A percentile compares a stretch with the other conserved stretches of the same genome.
phyloP scores from a whole-genome alignment of 2,113 vertebrate genomes.

The Lepus timidus region DNA sequence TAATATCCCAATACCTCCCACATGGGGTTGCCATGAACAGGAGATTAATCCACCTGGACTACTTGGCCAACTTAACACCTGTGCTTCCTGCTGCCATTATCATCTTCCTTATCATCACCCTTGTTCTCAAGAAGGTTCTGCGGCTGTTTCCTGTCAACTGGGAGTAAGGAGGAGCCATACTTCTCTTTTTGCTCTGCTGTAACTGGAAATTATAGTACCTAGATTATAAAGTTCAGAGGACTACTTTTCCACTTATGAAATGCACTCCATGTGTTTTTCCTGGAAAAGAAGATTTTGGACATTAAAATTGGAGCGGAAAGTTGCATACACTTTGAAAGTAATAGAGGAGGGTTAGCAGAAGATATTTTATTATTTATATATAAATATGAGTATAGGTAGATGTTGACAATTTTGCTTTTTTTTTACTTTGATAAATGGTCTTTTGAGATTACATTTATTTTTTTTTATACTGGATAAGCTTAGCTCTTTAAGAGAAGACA shows the following conservation, averaged over 20 bases:
- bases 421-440: slow-evolving; percentile 25
- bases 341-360: slow-evolving; percentile 7
- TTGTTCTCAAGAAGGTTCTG: not conserved
- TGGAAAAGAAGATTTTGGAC: not conserved
- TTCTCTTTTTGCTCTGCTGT: not conserved
- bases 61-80: not conserved
- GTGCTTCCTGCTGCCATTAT: not conserved
- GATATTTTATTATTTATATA: not conserved
- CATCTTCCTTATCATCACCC: not conserved
- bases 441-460: slow-evolving; percentile 3
- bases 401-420: not conserved
- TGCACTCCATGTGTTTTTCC: not conserved
- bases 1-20: not conserved
- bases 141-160: not conserved
- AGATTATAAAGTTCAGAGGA: not conserved
- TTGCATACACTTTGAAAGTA: not conserved
- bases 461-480: not conserved
- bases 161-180: not conserved
- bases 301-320: not conserved
- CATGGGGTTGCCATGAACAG: not conserved
- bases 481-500: not conserved
- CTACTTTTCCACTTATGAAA: not conserved
- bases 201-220: not conserved
- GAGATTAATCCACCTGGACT: not conserved
- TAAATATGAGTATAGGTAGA: not conserved